Base-by-base conservation (phyloP, 2,113 vertebrate genomes). In the Hassar affinis region DNA sequence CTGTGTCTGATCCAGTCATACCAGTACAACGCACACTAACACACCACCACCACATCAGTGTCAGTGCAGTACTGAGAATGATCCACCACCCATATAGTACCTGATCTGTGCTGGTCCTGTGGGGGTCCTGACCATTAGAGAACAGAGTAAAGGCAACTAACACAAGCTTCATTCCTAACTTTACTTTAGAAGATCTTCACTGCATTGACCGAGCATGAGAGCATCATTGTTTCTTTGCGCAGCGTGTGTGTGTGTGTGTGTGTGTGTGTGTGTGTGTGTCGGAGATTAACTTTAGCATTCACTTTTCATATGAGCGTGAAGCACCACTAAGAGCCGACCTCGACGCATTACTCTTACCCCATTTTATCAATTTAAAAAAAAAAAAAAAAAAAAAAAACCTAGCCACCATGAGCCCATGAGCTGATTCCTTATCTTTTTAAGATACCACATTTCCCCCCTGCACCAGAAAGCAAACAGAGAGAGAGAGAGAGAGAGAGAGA, bases 381-480 rank as follows among this genome's bases (percentile, higher is more conserved):
- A 78, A 72, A 86, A 90, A n/a, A n/a, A n/a, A n/a, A n/a, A n/a
- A n/a, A n/a, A n/a, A n/a, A n/a, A n/a, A n/a, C n/a, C n/a, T n/a
- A n/a, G n/a, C n/a, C n/a, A n/a, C n/a, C 38, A 42, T 42, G 38
- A 42, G 38, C 38, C 38, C 92, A 94, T 93, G 92, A 93, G 92
- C 93, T 90, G 93, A 94, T 94, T 93, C 90, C 93, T 94, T 94
- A 94, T 94, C 93, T 94, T 90, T 56, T 87, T 90, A 92, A 94
- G 92, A 93, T 92, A 91, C 90, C 87, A 88, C 92, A 91, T 92
- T 93, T 93, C 89, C 92, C 90, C 93, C 82, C 51, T 42, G 38
- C 90, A 87, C 91, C 90, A 90, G 88, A 87, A 74, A 85, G 89
- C 90, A 91, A 93, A 91, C 89, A 35, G 51, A 54, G 62, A 76